Evolutionary conservation across 2,888 invertebrate genomes (phyloP).

Genomic region (Lepetodrilus schrolli): DNA sequence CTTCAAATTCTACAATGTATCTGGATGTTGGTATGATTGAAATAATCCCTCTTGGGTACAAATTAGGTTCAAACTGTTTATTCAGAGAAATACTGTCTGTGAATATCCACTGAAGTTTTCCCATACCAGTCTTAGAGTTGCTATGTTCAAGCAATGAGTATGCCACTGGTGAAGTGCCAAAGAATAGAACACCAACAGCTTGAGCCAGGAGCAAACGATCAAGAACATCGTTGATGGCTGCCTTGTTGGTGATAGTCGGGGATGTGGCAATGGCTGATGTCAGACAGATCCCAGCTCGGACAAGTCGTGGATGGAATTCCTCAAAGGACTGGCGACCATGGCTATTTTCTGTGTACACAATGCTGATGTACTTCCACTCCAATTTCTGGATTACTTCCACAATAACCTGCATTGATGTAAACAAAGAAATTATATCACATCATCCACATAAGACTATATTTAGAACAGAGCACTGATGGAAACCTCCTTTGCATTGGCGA

Average conservation of each 20-base stretch:
- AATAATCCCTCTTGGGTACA: slow-evolving; percentile 65
- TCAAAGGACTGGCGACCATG: slow-evolving; percentile 55
- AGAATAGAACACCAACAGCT: slow-evolving; percentile 61
- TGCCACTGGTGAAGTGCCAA: slow-evolving; percentile 50
- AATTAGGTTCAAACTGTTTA: slow-evolving; percentile 42
- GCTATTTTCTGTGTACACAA: slow-evolving; percentile 72
- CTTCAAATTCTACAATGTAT: slow-evolving; percentile 70
- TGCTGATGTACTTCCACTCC: slow-evolving; percentile 74
- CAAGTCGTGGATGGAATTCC: slow-evolving; percentile 53
- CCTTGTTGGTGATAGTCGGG: slow-evolving; percentile 39
- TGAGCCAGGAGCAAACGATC: slow-evolving; percentile 45
- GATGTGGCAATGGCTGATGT: slow-evolving; percentile 55
- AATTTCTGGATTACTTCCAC: slow-evolving; percentile 70
- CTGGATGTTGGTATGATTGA: slow-evolving; percentile 60
- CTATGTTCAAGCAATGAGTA: slow-evolving; percentile 49
- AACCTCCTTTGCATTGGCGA: neutral
- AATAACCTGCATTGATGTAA: slow-evolving; percentile 62
- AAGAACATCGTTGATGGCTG: slow-evolving; percentile 46
- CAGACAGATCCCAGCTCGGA: slow-evolving; percentile 60
- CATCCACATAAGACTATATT: neutral
- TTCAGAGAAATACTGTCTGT: slow-evolving; percentile 59
- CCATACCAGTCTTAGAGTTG: slow-evolving; percentile 45
- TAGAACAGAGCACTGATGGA: neutral
- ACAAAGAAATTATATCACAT: neutral
- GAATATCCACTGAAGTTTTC: slow-evolving; percentile 69